Base-by-base conservation (phyloP, 2,888 invertebrate genomes). In the Yponomeuta evonymella region DNA sequence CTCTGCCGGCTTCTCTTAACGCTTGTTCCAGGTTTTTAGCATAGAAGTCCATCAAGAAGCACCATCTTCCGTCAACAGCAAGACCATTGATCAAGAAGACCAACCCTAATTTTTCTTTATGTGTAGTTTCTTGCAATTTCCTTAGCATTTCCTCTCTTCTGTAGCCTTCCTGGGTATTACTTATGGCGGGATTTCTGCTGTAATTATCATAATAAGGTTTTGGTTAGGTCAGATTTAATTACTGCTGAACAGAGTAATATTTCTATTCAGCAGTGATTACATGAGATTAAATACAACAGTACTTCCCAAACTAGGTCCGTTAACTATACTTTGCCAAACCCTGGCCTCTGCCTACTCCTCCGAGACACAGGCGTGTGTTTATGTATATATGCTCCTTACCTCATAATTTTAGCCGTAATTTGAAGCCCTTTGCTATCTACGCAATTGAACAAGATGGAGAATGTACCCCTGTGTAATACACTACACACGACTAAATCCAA, bases 21-120 rank as follows among this genome's bases (percentile, higher is more conserved):
- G 75, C 81, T 74, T 83, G 70, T 9, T 71, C 33, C 69, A 89
- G 76, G 69, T 81, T 87, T 67, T 72, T 78, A 1, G 88, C 83
- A 73, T 81, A 89, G 73, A 81, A 88, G 12, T 87, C 85, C 73
- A 83, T 82, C 23, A 89, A 65, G 12, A 79, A 80, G 74, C 84
- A 87, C 79, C 81, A 82, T 0, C 72, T 70, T 15, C 72, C 72
- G 0, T 70, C 70, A 1, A 81, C 12, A 15, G 48, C 30, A 69
- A 87, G 86, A n/a, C 75, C 74, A 15, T 75, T 72, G 0, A 81
- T 72, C 15, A 84, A 70, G 67, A 74, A 73, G 0, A 84, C 74
- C 48, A 78, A 78, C 48, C 75, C 75, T 48, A 77, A 76, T 67
- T 79, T 79, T 2, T 78, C 73, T n/a, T 70, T 77, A 12, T 80